phyloP scores from a whole-genome alignment of 2,888 invertebrate genomes.

The Invenusta paracnida region DNA sequence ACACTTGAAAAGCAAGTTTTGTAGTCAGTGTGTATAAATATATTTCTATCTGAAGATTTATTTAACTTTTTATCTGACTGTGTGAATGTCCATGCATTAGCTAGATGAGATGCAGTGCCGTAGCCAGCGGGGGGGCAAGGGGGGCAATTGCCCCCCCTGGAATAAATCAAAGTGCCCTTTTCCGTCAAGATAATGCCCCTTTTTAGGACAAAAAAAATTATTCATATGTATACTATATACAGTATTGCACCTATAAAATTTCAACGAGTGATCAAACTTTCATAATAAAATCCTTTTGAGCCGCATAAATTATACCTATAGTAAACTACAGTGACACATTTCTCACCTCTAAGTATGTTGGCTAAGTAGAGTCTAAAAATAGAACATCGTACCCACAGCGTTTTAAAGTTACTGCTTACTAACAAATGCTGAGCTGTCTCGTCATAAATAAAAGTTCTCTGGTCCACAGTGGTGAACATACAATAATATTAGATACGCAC shows the following conservation, averaged over 20 bases:
- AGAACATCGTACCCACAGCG: neutral
- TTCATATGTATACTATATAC: neutral
- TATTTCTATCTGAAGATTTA: too few species aligned
- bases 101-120: too few species aligned
- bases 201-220: constrained; percentile 23
- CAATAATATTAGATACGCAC: neutral
- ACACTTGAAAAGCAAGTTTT: too few species aligned
- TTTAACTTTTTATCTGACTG: too few species aligned
- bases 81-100: too few species aligned
- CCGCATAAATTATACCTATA: neutral
- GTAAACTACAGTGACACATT: neutral
- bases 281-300: neutral
- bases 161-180: neutral
- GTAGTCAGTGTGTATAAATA: too few species aligned
- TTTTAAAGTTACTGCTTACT: neutral
- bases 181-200: neutral
- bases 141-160: constrained; percentile 18
- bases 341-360: neutral
- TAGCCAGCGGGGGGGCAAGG: neutral
- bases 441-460: neutral
- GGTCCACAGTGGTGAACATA: neutral
- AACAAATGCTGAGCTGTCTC: neutral
- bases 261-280: constrained; percentile 1
- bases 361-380: neutral
- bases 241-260: neutral